phyloP scores from a whole-genome alignment of 2,113 vertebrate species.

The Haemorhous mexicanus region DNA sequence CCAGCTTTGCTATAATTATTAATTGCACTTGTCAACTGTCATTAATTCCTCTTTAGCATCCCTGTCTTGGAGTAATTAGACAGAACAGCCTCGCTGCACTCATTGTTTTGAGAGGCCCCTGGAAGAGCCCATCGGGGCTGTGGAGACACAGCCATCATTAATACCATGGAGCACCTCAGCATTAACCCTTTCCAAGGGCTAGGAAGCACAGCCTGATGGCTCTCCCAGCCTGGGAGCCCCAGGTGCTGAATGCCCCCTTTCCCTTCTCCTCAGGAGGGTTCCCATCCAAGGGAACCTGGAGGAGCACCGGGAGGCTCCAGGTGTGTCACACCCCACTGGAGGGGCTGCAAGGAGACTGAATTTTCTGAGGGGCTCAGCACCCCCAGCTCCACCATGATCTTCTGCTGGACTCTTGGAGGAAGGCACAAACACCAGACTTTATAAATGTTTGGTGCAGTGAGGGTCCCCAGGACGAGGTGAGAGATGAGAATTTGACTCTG shows the following conservation, averaged over 20 bases:
- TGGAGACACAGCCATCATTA: constrained; percentile 58
- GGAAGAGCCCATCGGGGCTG: constrained; percentile 70
- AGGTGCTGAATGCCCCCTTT: fast-evolving
- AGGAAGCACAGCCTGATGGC: neutral
- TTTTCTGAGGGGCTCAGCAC: neutral
- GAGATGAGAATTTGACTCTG: too few relatives aligned
- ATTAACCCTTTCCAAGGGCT: constrained; percentile 64
- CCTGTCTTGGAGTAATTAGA: constrained; percentile 81
- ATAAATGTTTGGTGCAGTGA: neutral
- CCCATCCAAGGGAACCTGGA: too few relatives aligned
- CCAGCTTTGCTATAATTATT: constrained; percentile 87
- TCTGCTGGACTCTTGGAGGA: neutral
- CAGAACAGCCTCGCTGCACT: constrained; percentile 76
- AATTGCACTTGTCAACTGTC: constrained; percentile 88
- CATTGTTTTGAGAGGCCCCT: constrained; percentile 76
- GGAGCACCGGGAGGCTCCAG: neutral
- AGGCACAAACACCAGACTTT: neutral
- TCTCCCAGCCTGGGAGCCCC: neutral
- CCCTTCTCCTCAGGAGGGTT: neutral
- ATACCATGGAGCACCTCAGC: constrained; percentile 64
- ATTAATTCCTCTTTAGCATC: constrained; percentile 89
- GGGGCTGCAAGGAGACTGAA: neutral
- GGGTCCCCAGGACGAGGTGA: too few relatives aligned
- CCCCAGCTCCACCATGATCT: neutral
- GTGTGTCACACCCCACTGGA: neutral